Evolutionary conservation across 2,113 vertebrate genomes (phyloP).

Genomic region (Naja naja): DNA sequence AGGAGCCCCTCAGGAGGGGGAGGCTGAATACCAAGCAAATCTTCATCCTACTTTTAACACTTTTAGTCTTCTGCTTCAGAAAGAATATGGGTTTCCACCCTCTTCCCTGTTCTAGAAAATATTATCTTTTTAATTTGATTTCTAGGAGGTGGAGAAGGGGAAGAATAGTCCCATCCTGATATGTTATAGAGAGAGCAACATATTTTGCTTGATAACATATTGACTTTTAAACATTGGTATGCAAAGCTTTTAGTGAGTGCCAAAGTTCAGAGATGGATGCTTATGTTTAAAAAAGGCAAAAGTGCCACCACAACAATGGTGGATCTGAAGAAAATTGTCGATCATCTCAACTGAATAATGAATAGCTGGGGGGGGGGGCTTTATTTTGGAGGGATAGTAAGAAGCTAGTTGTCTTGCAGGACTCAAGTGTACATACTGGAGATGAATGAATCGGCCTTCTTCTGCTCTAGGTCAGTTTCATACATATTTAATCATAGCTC

Average conservation of each 20-base stretch:
- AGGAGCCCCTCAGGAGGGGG: no score
- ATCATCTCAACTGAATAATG: slow-evolving; percentile 2
- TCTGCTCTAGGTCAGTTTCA: background rate
- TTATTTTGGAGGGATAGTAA: background rate
- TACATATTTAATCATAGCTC: background rate
- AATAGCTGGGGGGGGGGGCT: background rate
- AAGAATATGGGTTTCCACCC: background rate
- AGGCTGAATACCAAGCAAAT: background rate
- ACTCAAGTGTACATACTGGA: background rate
- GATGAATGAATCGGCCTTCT: background rate
- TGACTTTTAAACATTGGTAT: slow-evolving; percentile 13
- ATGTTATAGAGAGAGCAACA: background rate
- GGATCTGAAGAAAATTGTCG: slow-evolving; percentile 7
- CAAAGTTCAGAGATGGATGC: background rate
- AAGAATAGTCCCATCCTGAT: background rate
- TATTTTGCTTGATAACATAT: slow-evolving; percentile 14
- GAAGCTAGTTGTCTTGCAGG: background rate
- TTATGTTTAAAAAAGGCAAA: background rate
- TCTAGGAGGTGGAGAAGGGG: background rate
- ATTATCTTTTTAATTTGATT: slow-evolving; percentile 16
- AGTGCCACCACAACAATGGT: background rate
- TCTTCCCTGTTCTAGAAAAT: background rate
- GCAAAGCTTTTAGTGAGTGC: background rate
- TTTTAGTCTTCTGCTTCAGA: background rate
- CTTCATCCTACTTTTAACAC: background rate